A percentile compares a stretch with the other conserved stretches of the same genome.
These are phyloP conservation scores for Oscheius sp. DNA, from an alignment of 2,888 invertebrate species.

Conservation along the genomic window DNA sequence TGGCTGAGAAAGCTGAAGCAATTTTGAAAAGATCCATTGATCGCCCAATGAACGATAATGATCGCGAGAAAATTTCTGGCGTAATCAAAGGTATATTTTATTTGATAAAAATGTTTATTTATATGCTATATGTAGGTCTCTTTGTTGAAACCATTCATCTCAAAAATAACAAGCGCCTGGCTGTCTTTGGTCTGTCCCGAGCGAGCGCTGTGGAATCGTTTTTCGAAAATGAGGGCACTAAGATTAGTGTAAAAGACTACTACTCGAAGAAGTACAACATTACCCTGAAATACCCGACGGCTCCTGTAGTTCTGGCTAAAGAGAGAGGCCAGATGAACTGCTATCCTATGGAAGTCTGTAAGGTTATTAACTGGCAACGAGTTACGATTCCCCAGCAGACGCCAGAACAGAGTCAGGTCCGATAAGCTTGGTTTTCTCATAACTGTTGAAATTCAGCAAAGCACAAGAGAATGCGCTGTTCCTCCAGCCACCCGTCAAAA, in stretches of 20 bases:
- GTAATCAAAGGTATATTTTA: slow-evolving; percentile 42
- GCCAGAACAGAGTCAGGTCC: slow-evolving; percentile 43
- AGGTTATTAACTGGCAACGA: slow-evolving; percentile 51
- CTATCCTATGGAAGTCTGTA: slow-evolving; percentile 55
- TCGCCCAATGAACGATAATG: not conserved
- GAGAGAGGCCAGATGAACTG: slow-evolving; percentile 48
- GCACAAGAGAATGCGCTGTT: slow-evolving; percentile 54
- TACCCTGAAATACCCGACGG: slow-evolving; percentile 33
- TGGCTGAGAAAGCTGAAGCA: slow-evolving; percentile 30
- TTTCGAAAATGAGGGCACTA: slow-evolving; percentile 12
- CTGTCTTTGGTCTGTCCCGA: not conserved
- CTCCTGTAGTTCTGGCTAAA: not conserved
- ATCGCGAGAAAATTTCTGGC: slow-evolving; percentile 1
- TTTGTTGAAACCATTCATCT: slow-evolving; percentile 27
- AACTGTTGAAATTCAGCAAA: too few relatives aligned
- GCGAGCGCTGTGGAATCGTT: slow-evolving; percentile 6
- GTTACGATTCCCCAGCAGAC: slow-evolving; percentile 57
- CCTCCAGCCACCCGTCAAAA: slow-evolving; percentile 43
- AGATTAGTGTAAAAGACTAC: slow-evolving; percentile 42
- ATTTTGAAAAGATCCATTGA: slow-evolving; percentile 8
- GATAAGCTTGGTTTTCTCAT: too few relatives aligned
- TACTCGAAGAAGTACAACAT: slow-evolving; percentile 42
- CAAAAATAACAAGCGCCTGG: slow-evolving; percentile 17
- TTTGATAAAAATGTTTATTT: too few relatives aligned
- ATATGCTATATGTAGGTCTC: not conserved